These are phyloP conservation scores for Hirtodrosophila cameraria DNA, from an alignment of 2,888 invertebrate genomes.

Conservation along the genomic window DNA sequence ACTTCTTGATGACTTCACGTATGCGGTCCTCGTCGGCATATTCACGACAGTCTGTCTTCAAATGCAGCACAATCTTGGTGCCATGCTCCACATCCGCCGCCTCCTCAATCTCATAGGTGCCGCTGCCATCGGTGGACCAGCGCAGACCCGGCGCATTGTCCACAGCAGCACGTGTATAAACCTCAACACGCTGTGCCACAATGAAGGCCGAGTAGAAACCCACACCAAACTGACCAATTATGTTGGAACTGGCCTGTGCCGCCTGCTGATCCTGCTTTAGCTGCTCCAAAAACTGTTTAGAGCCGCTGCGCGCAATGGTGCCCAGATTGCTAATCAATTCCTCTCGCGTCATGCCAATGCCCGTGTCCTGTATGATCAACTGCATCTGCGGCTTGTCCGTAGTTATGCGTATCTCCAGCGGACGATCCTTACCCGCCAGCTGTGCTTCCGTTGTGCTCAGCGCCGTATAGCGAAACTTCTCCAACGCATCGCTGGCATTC, in stretches of 20 bases:
- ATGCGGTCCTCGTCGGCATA: constrained; percentile 94
- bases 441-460: constrained; percentile 85
- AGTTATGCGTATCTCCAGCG: constrained; percentile 93
- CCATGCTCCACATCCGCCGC: constrained; percentile 93
- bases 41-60: constrained; percentile 94
- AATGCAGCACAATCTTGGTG: constrained; percentile 95
- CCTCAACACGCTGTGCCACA: constrained; percentile 97
- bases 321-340: constrained; percentile 96
- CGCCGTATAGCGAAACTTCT: constrained; percentile 94
- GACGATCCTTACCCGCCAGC: constrained; percentile 86
- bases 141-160: constrained; percentile 89
- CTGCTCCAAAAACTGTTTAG: constrained; percentile 95
- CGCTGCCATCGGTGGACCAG: constrained; percentile 96
- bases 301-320: constrained; percentile 97
- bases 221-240: constrained; percentile 99
- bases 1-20: constrained; percentile 94
- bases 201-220: constrained; percentile 99
- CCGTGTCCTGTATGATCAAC: constrained; percentile 96
- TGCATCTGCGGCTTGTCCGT: constrained; percentile 94
- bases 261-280: constrained; percentile 88
- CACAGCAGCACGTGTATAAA: constrained; percentile 91
- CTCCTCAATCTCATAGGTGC: constrained; percentile 94
- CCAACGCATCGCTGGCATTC: constrained; percentile 98
- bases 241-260: constrained; percentile 88
- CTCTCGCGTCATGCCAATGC: constrained; percentile 97